Evolutionary conservation across 2,888 invertebrate genomes (phyloP), one percentile per base, ranked within the genome.

Genomic region (Agrotis ipsilon): DNA sequence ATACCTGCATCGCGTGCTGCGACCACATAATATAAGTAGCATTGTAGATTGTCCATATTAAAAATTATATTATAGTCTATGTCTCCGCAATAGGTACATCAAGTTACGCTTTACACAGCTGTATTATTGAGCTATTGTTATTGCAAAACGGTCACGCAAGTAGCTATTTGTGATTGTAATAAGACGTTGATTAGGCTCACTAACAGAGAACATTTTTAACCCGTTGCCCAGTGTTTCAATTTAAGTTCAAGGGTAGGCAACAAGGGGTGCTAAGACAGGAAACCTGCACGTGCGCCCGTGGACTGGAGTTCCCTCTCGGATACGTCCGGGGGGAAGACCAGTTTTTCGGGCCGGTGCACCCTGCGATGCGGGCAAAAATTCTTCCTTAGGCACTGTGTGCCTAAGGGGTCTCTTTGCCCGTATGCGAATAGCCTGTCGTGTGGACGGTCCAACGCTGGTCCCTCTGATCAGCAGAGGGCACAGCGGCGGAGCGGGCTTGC

Each of bases 11-110:
- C 81, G 84, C 74, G 82, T 76, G 74, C 62, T 78, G 87, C 77
- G 90, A 90, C 90, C 90, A 86, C 90, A 86, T 90, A 91, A 91
- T 91, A n/a, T n/a, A n/a, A n/a, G n/a, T n/a, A 89, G 89, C 91
- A 89, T 91, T 91, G 84, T 78, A 86, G 80, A 89, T 89, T 88
- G 88, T 88, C 82, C 77, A 57, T 21, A 54, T 55, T 51, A 75
- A 62, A 48, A 24, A 52, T 66, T 64, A 39, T 49, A 67, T 69
- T 69, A 73, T 72, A 39, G 68, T 57, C 18, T 27, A 60, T 19
- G 49, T 18, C 45, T 72, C 49, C 45, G 39, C 14, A 39, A 59
- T 59, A 51, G 16, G 16, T 54, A 52, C 13, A 54, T 39, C 66
- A 52, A 71, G 54, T 67, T 75, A 57, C 27, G 32, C 11, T 64